Evolutionary conservation across 2,797 vertebrate genomes (phyloP).

Genomic region (Triplophysa bombifrons): DNA sequence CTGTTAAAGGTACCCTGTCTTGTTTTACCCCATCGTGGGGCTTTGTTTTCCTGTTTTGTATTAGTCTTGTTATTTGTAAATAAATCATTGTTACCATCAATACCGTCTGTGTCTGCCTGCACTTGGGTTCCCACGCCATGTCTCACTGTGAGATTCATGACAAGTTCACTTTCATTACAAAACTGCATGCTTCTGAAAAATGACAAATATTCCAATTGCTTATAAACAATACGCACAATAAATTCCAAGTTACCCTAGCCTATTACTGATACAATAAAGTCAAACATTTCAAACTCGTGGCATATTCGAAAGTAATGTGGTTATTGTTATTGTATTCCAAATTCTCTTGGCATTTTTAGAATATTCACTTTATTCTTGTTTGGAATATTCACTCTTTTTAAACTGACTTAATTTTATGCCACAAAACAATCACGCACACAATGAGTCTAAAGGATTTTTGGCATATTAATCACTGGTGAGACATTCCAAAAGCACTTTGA

Average conservation of each 20-base stretch:
- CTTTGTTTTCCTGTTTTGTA: too few relatives aligned
- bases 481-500: constrained; percentile 19
- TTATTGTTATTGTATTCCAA: constrained; percentile 44
- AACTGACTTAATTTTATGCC: neutral
- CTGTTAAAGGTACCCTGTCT: too few relatives aligned
- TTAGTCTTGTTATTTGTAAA: too few relatives aligned
- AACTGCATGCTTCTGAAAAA: constrained; percentile 27
- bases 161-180: constrained; percentile 11
- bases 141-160: too few relatives aligned
- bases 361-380: constrained; percentile 13
- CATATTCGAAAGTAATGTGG: constrained; percentile 25
- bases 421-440: constrained; percentile 39
- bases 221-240: constrained; percentile 36
- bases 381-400: neutral
- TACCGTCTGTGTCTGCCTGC: too few relatives aligned
- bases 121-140: too few relatives aligned
- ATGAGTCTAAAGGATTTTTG: constrained; percentile 30
- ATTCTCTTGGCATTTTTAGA: constrained; percentile 39
- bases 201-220: constrained; percentile 19
- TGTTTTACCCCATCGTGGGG: too few relatives aligned
- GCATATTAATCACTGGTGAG: constrained; percentile 1
- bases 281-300: constrained; percentile 30
- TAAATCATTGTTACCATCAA: too few relatives aligned
- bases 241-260: constrained; percentile 17
- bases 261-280: constrained; percentile 30